Conservation (phyloP, 2,888 invertebrate species). For the Temnothorax ravouxi region DNA sequence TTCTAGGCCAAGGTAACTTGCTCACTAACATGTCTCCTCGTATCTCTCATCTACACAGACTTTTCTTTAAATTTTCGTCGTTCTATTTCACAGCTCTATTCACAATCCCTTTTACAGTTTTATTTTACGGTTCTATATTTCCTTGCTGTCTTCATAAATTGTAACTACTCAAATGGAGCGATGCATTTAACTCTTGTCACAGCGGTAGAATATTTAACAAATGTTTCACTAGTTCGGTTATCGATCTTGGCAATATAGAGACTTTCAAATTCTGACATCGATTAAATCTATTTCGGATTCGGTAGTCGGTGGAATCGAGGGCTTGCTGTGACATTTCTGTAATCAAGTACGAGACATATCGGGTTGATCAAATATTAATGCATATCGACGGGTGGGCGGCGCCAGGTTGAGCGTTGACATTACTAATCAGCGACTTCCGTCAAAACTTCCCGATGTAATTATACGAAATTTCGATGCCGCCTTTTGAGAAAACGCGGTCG, state of each 20-base stretch:
- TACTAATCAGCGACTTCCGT: conserved; percentile 23
- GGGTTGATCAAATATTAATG: conserved; percentile 37
- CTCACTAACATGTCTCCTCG: neutral
- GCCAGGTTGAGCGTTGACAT: conserved; percentile 9
- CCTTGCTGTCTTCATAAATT: neutral
- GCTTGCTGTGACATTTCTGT: conserved; percentile 24
- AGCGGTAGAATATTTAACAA: conserved; percentile 17
- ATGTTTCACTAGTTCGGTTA: neutral
- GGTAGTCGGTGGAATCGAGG: neutral
- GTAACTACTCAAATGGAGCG: neutral
- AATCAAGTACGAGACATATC: neutral
- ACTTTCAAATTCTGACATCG: conserved; percentile 8
- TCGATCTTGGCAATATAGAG: neutral
- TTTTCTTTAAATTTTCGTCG: neutral
- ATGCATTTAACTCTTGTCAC: neutral
- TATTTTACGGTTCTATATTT: neutral
- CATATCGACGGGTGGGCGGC: neutral
- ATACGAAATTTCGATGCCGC: neutral
- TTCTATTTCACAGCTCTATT: neutral
- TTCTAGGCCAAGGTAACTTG: neutral
- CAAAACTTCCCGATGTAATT: conserved; percentile 23
- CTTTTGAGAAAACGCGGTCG: conserved; percentile 23
- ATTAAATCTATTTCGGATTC: conserved; percentile 17
- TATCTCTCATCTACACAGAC: neutral
- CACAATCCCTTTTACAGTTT: neutral